Evolutionary conservation across 1,140 invertebrate species (phyloP).

Genomic region (Portunus trituberculatus): DNA sequence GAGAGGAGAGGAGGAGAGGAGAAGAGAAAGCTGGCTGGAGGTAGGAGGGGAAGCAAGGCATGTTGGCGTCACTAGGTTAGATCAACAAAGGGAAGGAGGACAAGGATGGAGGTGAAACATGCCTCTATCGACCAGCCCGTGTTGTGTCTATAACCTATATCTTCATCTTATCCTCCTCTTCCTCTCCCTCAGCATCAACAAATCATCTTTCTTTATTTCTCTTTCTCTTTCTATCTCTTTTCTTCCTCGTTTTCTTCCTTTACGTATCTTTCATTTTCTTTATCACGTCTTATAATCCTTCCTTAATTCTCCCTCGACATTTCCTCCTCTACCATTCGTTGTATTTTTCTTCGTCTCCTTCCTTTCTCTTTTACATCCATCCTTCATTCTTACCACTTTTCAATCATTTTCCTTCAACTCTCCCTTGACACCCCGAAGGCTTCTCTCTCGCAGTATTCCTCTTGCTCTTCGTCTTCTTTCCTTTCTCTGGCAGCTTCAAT

Average conservation of each 20-base stretch:
- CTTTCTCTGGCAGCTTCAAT: no score
- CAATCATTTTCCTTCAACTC: no score
- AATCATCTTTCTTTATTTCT: no score
- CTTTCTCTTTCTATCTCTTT: no score
- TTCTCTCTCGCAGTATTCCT: no score
- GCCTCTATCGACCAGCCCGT: not conserved
- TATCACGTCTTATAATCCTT: not conserved
- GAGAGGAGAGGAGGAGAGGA: not conserved
- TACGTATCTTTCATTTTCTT: not conserved
- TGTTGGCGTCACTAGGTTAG: slow-evolving; percentile 1
- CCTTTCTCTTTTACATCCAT: not conserved
- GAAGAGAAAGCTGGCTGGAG: not conserved
- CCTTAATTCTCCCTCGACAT: not conserved
- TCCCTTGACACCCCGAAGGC: no score
- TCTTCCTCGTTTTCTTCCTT: not conserved
- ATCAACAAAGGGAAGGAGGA: not conserved
- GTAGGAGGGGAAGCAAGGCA: not conserved
- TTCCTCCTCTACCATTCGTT: not conserved
- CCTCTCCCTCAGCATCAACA: no score
- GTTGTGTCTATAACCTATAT: not conserved
- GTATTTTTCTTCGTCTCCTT: not conserved
- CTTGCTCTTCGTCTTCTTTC: no score
- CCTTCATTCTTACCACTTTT: no score
- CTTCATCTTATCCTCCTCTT: no score
- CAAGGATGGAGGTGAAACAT: slow-evolving; percentile 8